Conservation (phyloP, 2,888 invertebrate genomes). For the Gerris lacustris region DNA sequence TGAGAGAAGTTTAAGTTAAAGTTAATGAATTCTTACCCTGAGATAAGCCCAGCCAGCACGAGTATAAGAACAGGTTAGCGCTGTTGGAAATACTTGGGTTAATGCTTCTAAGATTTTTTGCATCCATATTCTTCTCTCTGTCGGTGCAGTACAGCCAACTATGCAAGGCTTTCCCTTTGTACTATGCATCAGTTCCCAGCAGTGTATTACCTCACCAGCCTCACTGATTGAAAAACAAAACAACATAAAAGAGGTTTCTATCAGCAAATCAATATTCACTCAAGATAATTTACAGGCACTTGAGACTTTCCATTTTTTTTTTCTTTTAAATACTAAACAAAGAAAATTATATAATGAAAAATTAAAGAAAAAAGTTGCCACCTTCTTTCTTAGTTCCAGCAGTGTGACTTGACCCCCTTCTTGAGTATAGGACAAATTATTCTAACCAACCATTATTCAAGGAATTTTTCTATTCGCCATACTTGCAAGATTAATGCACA, state of each 20-base stretch:
- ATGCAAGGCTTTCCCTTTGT: conserved; percentile 27
- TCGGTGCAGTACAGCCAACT: conserved; percentile 31
- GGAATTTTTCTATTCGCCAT: too few relatives aligned
- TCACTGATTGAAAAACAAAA: conserved; percentile 33
- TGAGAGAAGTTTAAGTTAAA: neutral
- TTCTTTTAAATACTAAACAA: neutral
- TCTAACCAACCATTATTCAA: too few relatives aligned
- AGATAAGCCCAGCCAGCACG: conserved; percentile 72
- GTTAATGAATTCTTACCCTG: conserved; percentile 39
- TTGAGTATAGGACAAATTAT: too few relatives aligned
- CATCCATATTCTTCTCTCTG: conserved; percentile 54
- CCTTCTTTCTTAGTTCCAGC: too few relatives aligned
- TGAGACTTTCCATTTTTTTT: conserved; percentile 1
- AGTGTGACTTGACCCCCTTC: too few relatives aligned
- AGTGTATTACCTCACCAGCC: conserved; percentile 47
- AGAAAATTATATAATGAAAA: too few relatives aligned
- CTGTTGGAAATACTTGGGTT: conserved; percentile 53
- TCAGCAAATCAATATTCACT: conserved; percentile 18
- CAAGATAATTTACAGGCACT: conserved; percentile 7
- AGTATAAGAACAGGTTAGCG: conserved; percentile 56
- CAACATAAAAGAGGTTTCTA: neutral
- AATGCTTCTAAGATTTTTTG: conserved; percentile 64
- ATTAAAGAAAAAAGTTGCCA: too few relatives aligned
- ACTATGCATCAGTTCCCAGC: conserved; percentile 45
- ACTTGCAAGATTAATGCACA: too few relatives aligned